Conservation (phyloP, 2,888 invertebrate species). For the Reticulitermes lucifugus region DNA sequence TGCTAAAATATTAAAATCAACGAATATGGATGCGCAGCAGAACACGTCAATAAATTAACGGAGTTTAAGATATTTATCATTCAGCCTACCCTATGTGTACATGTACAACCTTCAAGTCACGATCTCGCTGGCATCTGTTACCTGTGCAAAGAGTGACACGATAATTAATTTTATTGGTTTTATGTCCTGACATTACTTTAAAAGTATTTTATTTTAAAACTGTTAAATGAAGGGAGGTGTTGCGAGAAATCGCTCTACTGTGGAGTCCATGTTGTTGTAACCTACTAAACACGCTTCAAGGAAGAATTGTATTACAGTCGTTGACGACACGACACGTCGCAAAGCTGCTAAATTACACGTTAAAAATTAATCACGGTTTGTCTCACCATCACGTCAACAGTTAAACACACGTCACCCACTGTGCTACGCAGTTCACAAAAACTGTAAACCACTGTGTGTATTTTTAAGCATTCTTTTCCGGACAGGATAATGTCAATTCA, state of each 20-base stretch:
- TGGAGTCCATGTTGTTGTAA: not conserved
- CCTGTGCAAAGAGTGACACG: not conserved
- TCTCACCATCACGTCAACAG: not conserved
- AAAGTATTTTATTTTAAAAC: conserved; percentile 8
- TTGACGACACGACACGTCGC: not conserved
- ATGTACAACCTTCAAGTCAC: not conserved
- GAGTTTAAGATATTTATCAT: not conserved
- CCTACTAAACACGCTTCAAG: conserved; percentile 4
- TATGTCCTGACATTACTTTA: not conserved
- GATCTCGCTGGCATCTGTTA: not conserved
- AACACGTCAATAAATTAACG: not conserved
- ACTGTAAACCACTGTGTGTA: not conserved
- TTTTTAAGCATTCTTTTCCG: not conserved
- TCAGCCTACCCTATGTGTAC: not conserved
- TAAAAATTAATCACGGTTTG: conserved; percentile 20
- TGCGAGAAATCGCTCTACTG: not conserved
- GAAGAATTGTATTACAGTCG: conserved; percentile 5
- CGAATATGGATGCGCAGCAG: not conserved
- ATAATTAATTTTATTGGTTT: not conserved
- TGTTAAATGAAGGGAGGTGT: not conserved
- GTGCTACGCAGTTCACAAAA: not conserved
- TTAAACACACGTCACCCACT: not conserved
- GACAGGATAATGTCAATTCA: conserved; percentile 19
- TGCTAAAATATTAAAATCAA: too few species aligned
- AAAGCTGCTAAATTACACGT: conserved; percentile 17